These are phyloP conservation scores for Pomatostomus ruficeps DNA, from an alignment of 2,113 vertebrate species.

Conservation along the genomic window DNA sequence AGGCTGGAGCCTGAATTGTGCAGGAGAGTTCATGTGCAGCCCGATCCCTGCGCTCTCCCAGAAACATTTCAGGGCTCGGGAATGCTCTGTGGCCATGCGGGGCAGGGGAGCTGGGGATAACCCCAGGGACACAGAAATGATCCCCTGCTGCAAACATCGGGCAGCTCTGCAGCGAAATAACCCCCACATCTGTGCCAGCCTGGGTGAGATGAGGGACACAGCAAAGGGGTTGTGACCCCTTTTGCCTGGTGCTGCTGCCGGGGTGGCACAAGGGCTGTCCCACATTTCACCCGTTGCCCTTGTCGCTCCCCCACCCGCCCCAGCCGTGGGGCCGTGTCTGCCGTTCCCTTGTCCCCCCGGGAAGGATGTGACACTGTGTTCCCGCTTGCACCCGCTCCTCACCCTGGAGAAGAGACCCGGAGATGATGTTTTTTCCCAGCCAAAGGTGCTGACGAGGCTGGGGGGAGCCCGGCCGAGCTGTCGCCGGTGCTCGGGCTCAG, in stretches of 20 bases:
- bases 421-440: background rate
- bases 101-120: background rate
- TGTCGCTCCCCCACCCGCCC: too few relatives aligned
- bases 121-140: background rate
- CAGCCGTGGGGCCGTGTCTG: background rate
- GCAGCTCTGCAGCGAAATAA: background rate
- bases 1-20: constrained; percentile 20
- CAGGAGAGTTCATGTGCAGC: background rate
- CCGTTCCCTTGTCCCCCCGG: background rate
- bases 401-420: background rate
- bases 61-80: background rate
- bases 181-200: background rate
- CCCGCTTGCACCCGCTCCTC: background rate
- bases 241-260: background rate
- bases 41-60: background rate
- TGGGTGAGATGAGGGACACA: accelerated
- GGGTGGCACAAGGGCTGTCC: background rate
- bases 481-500: background rate
- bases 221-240: background rate
- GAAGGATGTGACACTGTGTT: background rate
- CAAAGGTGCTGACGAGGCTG: background rate
- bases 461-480: background rate
- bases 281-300: accelerated
- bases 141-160: background rate
- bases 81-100: accelerated